Percentiles rank a stretch among this genome's conserved stretches.
Conservation (phyloP, 2,113 vertebrate genomes). For the Blennius ocellaris region DNA sequence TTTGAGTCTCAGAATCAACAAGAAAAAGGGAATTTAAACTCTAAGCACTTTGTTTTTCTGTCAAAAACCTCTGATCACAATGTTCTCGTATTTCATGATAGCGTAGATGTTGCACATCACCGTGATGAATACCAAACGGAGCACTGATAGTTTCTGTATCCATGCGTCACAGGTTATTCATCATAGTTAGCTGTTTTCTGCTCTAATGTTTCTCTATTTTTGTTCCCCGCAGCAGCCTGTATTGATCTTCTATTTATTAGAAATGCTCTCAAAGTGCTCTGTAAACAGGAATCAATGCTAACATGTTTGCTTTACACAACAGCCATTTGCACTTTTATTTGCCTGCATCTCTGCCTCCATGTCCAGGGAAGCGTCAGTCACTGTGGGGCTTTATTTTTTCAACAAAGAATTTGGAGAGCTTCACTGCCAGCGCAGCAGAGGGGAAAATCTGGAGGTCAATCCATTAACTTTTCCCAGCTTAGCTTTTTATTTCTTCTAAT, state of each 20-base stretch:
- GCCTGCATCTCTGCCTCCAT: conserved; percentile 34
- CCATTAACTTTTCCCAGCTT: too few species aligned
- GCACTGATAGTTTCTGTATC: not conserved
- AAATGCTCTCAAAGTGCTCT: conserved; percentile 63
- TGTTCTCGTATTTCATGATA: too few species aligned
- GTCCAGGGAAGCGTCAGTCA: conserved; percentile 17
- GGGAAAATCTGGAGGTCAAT: too few species aligned
- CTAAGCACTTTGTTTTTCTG: too few species aligned
- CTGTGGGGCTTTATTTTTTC: not conserved
- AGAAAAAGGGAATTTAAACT: too few species aligned
- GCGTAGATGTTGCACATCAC: too few species aligned
- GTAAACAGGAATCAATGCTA: conserved; percentile 74
- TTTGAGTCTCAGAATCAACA: too few species aligned
- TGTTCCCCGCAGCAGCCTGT: conserved; percentile 40
- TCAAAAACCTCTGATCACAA: too few species aligned
- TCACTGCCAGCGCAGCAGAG: too few species aligned
- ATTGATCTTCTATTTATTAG: conserved; percentile 72
- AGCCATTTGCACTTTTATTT: conserved; percentile 42
- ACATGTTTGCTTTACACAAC: conserved; percentile 66
- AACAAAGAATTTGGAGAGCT: too few species aligned
- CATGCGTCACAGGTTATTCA: conserved; percentile 9
- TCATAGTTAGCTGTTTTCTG: conserved; percentile 35
- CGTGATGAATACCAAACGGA: conserved; percentile 42
- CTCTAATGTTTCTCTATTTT: conserved; percentile 42
- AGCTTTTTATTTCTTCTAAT: too few species aligned